Evolutionary conservation across 1,140 invertebrate genomes (phyloP), one percentile per base, ranked within the genome.

Genomic region (Carcinoscorpius rotundicauda): DNA sequence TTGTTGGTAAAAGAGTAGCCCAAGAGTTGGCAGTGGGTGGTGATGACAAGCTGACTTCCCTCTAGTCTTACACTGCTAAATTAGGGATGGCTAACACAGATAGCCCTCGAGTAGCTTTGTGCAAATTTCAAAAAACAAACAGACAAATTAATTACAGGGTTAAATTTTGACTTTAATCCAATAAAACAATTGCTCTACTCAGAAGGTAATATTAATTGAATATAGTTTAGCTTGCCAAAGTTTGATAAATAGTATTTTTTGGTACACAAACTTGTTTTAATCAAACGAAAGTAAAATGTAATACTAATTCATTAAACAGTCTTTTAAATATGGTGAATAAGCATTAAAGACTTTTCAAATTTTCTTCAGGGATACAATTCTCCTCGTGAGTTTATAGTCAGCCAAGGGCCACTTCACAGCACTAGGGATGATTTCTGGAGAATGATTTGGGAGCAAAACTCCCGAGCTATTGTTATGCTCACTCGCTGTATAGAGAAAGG

Each of bases 381-480:
- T 10, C 91, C 91, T 6, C 79, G 93, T 50, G 95, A 98, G 78
- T 98, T 97, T 78, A 92, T 97, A 61, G 93, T 95, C 3, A 95
- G 93, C 4, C 93, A 98, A 83, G 97, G 97, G 51, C 94, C 95
- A 9, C 77, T 98, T 68, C 93, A 94, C 76, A 92, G 89, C 60
- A 98, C 96, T 0, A 82, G 94, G 60, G 93, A 95, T 75, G 96
- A 99, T 78, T 98, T 98, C 80, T 98, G 96, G 96, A 83, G 93
- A 69, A 98, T 97, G 94, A 88, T 92, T 72, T 97, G 94, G 93
- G 94, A 98, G 76, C 91, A 91, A 64, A 93, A 94, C 73, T 91
- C 89, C 50, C 83, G 92, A 66, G 91, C 93, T 11, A 92, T 98
- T 71, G 91, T 98, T 1, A 98, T 98, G 95, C 80, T 98, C 8